A percentile compares a stretch with the other conserved stretches of the same genome.
Evolutionary conservation across 1,140 invertebrate species (phyloP).

Genomic region (Psix sp.): DNA sequence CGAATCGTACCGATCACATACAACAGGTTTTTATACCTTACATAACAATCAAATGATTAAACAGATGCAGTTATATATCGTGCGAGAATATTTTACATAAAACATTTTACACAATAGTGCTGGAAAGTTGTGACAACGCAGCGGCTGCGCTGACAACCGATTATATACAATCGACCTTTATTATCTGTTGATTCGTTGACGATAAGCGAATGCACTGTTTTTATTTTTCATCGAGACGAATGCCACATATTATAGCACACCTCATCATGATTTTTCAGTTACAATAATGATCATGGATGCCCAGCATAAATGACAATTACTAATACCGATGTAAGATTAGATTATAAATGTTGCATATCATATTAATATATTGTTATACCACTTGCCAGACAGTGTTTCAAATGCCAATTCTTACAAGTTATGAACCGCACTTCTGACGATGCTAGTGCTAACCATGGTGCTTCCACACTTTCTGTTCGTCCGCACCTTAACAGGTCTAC

Average conservation of each 20-base stretch:
- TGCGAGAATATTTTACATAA: conserved; percentile 77
- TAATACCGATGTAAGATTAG: conserved; percentile 75
- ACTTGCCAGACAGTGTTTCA: conserved; percentile 70
- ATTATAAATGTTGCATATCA: conserved; percentile 78
- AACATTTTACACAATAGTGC: conserved; percentile 71
- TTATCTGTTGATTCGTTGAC: conserved; percentile 72
- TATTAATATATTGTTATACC: conserved; percentile 77
- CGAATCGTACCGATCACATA: conserved; percentile 67
- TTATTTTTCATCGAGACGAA: conserved; percentile 52
- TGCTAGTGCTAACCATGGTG: conserved; percentile 7
- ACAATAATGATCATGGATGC: conserved; percentile 71
- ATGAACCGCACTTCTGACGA: conserved; percentile 54
- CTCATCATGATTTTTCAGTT: conserved; percentile 59
- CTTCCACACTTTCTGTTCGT: conserved; percentile 28
- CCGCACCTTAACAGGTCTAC: too few species aligned
- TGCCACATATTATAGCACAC: conserved; percentile 59
- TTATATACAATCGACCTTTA: conserved; percentile 71
- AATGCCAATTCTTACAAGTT: conserved; percentile 40
- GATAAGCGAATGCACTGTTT: conserved; percentile 69
- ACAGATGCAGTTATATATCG: conserved; percentile 76
- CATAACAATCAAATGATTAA: conserved; percentile 76
- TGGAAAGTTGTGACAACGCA: conserved; percentile 66
- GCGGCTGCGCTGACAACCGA: conserved; percentile 68
- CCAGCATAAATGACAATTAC: conserved; percentile 73
- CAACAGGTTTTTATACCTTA: conserved; percentile 76